Evolutionary conservation across 2,888 invertebrate species (phyloP), one percentile per base, ranked within the genome.

Genomic region (Scaptomyza flava): DNA sequence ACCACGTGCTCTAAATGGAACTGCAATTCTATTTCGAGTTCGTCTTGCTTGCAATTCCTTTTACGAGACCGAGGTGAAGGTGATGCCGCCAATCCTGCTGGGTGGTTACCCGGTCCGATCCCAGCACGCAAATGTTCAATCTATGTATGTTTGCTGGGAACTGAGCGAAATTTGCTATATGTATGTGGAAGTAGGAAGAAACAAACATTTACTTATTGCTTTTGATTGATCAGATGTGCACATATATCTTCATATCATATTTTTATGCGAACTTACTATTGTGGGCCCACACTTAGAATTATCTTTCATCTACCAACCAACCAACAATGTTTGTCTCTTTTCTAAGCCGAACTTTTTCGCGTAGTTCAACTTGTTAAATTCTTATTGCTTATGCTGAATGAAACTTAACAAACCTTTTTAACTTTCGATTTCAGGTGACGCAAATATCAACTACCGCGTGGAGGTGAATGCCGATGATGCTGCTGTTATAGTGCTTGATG

Each of bases 401-500:
- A 48, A 12, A 41, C 34, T 47, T 72, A 12, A 74, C 23, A 47
- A 14, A 34, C 3, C 0, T 3, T 14, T 20, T n/a, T 20, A 20
- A 45, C 45, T 72, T 51, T 83, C 67, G 57, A 56, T 90, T 90
- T 56, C 81, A 90, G 90, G 90, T 68, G 91, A 91, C 30, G 83
- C 78, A 50, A 81, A 76, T 17, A 81, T 90, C 47, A 87, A 90
- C 71, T 98, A 97, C 93, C 95, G 95, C 79, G 96, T 98, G 74
- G 96, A 96, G 82, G 94, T 97, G 86, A 95, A 95, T 90, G 94
- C 96, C 52, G 96, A 96, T 61, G 96, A 98, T 81, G 96, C 97
- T 56, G 96, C 97, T 8, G 94, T 98, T 71, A 93, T 95, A 47
- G 97, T 98, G 57, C 94, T 95, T n/a, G 96, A 96, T 87, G 96